A percentile compares a stretch with the other conserved stretches of the same genome.
These are phyloP conservation scores for Artemisiospiza belli DNA, from an alignment of 2,113 vertebrate species.

Conservation along the genomic window DNA sequence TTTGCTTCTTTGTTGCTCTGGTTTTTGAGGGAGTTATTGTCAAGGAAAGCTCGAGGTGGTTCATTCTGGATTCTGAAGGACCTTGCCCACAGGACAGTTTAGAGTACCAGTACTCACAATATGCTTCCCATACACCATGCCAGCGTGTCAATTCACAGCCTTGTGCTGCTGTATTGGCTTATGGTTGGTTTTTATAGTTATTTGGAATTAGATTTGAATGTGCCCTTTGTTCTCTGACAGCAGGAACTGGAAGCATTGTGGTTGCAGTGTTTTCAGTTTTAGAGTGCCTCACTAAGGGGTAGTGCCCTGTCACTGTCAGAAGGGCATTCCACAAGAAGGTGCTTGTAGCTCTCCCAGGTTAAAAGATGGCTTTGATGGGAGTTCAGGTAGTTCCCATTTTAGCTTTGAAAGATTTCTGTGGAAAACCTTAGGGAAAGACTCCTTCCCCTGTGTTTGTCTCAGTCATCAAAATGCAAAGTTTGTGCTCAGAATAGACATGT, in stretches of 20 bases:
- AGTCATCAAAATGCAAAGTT: not conserved
- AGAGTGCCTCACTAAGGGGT: not conserved
- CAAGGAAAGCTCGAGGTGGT: not conserved
- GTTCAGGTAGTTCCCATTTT: not conserved
- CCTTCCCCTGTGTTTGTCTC: conserved; percentile 7
- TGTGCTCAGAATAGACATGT: not conserved
- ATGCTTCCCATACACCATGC: not conserved
- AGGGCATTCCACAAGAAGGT: not conserved
- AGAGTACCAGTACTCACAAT: not conserved
- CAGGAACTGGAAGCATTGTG: not conserved
- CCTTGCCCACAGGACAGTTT: not conserved
- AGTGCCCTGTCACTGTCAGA: not conserved
- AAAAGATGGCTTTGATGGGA: not conserved
- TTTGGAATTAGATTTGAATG: not conserved
- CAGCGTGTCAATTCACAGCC: not conserved
- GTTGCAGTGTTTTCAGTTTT: not conserved
- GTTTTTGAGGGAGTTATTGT: not conserved
- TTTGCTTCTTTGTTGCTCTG: not conserved
- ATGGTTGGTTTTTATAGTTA: not conserved
- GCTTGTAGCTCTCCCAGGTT: not conserved
- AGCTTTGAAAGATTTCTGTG: not conserved
- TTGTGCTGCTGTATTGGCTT: not conserved
- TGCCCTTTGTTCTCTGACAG: not conserved
- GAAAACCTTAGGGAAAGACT: not conserved
- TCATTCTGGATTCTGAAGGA: not conserved